A percentile compares a stretch with the other conserved stretches of the same genome.
phyloP scores from a whole-genome alignment of 2,797 vertebrate species.

The Cuculus canorus region DNA sequence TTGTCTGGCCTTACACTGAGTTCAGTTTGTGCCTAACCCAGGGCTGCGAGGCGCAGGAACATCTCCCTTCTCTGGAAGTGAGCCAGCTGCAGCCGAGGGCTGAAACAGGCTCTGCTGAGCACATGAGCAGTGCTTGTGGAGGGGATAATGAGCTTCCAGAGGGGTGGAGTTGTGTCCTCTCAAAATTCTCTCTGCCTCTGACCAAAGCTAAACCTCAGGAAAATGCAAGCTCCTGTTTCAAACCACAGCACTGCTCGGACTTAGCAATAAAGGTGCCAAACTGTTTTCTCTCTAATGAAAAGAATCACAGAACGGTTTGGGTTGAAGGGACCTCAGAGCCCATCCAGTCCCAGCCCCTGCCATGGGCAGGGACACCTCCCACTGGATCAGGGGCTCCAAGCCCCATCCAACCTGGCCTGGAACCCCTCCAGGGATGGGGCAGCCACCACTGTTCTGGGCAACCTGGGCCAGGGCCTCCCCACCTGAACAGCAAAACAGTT shows the following conservation, averaged over 20 bases:
- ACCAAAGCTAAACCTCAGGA: background rate
- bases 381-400: too few species aligned
- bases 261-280: accelerated
- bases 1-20: background rate
- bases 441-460: too few species aligned
- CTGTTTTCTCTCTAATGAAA: background rate
- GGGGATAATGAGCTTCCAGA: background rate
- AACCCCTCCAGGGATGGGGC: too few species aligned
- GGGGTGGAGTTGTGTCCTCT: background rate
- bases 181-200: background rate
- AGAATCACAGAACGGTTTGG: background rate
- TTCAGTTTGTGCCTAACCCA: background rate
- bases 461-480: too few species aligned
- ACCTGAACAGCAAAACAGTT: too few species aligned
- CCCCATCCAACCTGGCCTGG: too few species aligned
- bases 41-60: background rate
- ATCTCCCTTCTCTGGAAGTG: background rate
- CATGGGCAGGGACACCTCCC: too few species aligned
- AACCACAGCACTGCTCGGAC: background rate
- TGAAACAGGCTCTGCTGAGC: background rate
- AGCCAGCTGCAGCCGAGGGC: background rate
- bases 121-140: accelerated
- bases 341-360: too few species aligned
- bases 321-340: too few species aligned
- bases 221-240: background rate